Evolutionary conservation across 1,140 invertebrate genomes (phyloP), one percentile per base, ranked within the genome.

Genomic region (Cotesia glomerata): DNA sequence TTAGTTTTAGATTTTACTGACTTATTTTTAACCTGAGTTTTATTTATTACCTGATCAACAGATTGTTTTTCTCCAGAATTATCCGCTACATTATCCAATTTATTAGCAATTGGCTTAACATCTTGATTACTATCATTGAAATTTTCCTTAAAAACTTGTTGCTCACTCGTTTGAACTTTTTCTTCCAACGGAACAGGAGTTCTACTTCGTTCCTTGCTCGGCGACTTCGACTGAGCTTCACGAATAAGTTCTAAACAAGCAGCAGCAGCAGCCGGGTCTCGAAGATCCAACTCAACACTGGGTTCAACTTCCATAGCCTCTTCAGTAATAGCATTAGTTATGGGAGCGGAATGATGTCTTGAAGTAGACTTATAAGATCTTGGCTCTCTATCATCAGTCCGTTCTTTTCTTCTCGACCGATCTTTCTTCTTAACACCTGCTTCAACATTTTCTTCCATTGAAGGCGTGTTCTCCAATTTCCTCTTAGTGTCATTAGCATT

Each of bases 381-480:
- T 4, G 74, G 67, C 51, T 85, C 80, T 61, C 77, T 77, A 58
- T 84, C 84, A 3, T 84, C 78, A 59, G 64, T 63, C 58, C 78
- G 74, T 65, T 87, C 76, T 71, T 84, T 82, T 71, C 76, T 88
- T 65, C 87, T 84, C 3, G 87, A 84, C 2, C 87, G 79, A 70
- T 92, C 91, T 81, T 91, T 91, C 77, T 90, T 90, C 71, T 90
- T 89, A 52, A 88, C 86, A 49, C 87, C 88, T 49, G 88, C 88
- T 5, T 85, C 85, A 0, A 81, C 77, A 1, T 85, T 83, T 75
- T 87, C 87, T 68, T 92, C 91, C 71, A 89, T 91, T 66, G 92
- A 93, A 61, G 91, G 89, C 11, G 92, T 91, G 7, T 89, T 89
- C 80, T 93, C 92, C 16, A 93, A 81, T 82, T 93, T 93, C 56